Evolutionary conservation across 2,113 vertebrate species (phyloP), one percentile per base, ranked within the genome.

Genomic region (zebrafish (Danio rerio)): DNA sequence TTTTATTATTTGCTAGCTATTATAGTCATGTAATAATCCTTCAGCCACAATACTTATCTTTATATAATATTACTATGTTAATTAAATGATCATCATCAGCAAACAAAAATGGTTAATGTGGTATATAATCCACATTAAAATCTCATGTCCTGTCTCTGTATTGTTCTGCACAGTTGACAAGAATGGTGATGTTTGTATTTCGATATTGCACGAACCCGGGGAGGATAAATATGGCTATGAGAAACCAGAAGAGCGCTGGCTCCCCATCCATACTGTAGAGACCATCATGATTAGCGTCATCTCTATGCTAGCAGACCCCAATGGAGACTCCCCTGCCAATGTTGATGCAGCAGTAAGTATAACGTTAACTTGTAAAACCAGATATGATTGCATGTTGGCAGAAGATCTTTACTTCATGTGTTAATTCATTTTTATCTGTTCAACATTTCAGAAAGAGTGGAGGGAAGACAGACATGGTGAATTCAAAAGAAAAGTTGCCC

Each of bases 271-370:
- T 91, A 99, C 98, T 5, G 98, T 99, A 93, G 98, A 99, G 92
- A 99, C 98, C 69, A 99, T 99, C 68, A 99, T 99, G 97, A 99
- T 99, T 92, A 99, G 97, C 88, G 98, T 99, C 91, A 99, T 99
- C 93, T 99, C 98, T 87, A 99, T 99, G 98, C 93, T 99, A 92
- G 98, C 98, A 85, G 98, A 99, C 91, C 98, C 98, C 86, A 99
- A 99, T 81, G 97, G 98, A 73, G 98, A 99, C 90, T 99, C 98
- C 47, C 98, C 98, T 82, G 98, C 98, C 81, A 99, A 99, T 13
- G 98, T 99, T 49, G 98, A 99, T 21, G 98, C 98, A 92, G 98
- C 98, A 90, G 98, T 99, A 96, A 95, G 97, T 84, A 13, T 5
- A 5, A 56, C 15, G 56, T 2, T 50, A 40, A 9, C 16, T 59